These are phyloP conservation scores for Pyralis farinalis DNA, from an alignment of 2,888 invertebrate genomes.

Conservation along the genomic window DNA sequence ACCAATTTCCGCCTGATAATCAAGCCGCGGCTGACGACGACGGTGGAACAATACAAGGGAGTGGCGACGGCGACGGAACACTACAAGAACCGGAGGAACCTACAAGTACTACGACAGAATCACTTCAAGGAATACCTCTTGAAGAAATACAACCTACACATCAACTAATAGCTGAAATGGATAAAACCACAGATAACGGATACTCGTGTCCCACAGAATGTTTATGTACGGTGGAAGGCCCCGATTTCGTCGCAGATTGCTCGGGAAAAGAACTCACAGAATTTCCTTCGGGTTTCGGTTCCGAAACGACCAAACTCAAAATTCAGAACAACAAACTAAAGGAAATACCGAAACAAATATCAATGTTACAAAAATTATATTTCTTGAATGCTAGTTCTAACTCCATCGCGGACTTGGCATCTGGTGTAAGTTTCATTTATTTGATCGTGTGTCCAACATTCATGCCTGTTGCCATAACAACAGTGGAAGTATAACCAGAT, in stretches of 20 bases:
- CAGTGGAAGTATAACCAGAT: neutral
- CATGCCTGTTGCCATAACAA: no score
- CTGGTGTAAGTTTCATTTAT: slow-evolving; percentile 53
- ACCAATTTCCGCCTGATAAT: slow-evolving; percentile 62
- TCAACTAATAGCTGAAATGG: slow-evolving; percentile 25
- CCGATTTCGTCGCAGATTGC: slow-evolving; percentile 66
- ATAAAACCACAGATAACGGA: slow-evolving; percentile 20
- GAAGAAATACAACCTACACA: slow-evolving; percentile 41
- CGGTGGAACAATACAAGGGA: slow-evolving; percentile 44
- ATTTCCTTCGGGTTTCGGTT: slow-evolving; percentile 63
- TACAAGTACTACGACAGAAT: slow-evolving; percentile 30
- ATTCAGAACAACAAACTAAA: slow-evolving; percentile 65
- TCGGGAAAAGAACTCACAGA: slow-evolving; percentile 66
- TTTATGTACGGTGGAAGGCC: slow-evolving; percentile 55
- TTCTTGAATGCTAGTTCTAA: slow-evolving; percentile 58
- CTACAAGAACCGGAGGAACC: slow-evolving; percentile 40
- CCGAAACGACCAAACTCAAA: slow-evolving; percentile 54
- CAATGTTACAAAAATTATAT: slow-evolving; percentile 52
- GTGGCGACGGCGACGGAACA: slow-evolving; percentile 46
- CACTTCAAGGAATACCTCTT: slow-evolving; percentile 26
- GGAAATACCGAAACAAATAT: slow-evolving; percentile 58
- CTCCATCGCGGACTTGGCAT: slow-evolving; percentile 51
- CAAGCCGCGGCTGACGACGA: slow-evolving; percentile 43
- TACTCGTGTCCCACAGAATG: slow-evolving; percentile 53
- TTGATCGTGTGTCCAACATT: neutral